These are phyloP conservation scores for Disparrhopalites patrizii DNA, from an alignment of 2,888 invertebrate species.

Conservation along the genomic window DNA sequence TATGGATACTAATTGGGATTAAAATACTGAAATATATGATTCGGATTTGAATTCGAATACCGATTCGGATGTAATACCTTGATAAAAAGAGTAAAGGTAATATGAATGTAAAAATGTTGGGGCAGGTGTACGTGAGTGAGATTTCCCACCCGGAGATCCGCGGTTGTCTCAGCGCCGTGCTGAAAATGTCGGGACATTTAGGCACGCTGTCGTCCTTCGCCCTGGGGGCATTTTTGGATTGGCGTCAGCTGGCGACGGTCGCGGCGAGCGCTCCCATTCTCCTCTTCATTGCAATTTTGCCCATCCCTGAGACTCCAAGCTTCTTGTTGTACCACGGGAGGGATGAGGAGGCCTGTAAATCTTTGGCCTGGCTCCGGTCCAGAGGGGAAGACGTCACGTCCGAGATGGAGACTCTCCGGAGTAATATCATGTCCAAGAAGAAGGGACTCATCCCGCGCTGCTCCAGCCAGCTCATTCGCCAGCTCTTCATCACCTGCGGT, in stretches of 20 bases:
- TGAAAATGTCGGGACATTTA: conserved; percentile 79
- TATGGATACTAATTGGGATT: too few relatives aligned
- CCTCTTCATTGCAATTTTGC: conserved; percentile 67
- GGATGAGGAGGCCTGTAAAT: conserved; percentile 67
- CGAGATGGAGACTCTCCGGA: conserved; percentile 67
- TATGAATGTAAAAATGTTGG: too few relatives aligned
- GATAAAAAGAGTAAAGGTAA: too few relatives aligned
- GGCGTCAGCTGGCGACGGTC: conserved; percentile 77
- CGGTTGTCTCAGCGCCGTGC: conserved; percentile 78
- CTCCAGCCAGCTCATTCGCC: conserved; percentile 46
- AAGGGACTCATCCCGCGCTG: conserved; percentile 50
- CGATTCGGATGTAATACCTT: too few relatives aligned
- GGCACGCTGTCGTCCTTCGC: conserved; percentile 80
- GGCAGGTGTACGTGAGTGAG: conserved; percentile 84
- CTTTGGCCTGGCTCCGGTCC: conserved; percentile 76
- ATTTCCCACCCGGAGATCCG: conserved; percentile 81
- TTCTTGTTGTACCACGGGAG: conserved; percentile 72
- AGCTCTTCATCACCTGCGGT: conserved; percentile 68
- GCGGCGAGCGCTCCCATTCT: conserved; percentile 74
- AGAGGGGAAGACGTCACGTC: conserved; percentile 70
- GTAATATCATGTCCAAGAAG: conserved; percentile 57
- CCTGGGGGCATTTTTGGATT: conserved; percentile 75
- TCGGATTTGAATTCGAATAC: neutral
- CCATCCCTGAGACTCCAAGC: conserved; percentile 85
- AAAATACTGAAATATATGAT: neutral